phyloP scores from a whole-genome alignment of 2,797 vertebrate genomes.

The Rhyacichthys aspro region DNA sequence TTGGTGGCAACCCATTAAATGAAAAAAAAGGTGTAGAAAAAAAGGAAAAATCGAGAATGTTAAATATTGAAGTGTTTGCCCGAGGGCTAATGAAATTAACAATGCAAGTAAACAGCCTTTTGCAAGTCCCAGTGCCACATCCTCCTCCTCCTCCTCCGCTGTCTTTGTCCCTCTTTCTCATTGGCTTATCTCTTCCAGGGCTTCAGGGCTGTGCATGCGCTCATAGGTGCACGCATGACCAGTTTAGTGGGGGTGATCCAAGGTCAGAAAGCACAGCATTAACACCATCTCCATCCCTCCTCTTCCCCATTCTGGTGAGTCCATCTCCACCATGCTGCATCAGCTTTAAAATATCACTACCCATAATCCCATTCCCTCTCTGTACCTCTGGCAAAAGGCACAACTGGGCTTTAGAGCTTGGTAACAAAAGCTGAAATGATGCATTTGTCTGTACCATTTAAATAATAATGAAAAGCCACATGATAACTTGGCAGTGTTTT shows the following conservation, averaged over 20 bases:
- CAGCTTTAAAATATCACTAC: constrained; percentile 65
- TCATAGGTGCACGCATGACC: constrained; percentile 58
- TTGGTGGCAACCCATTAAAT: constrained; percentile 66
- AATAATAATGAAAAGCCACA: constrained; percentile 8
- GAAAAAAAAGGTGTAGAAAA: constrained; percentile 11
- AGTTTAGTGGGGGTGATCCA: constrained; percentile 67
- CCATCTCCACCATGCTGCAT: constrained; percentile 67
- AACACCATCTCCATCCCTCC: constrained; percentile 52
- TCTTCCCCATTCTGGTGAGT: constrained; percentile 19
- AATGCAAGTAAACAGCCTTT: constrained; percentile 81
- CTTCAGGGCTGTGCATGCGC: constrained; percentile 56
- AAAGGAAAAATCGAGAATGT: constrained; percentile 74
- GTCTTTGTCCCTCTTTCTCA: constrained; percentile 58
- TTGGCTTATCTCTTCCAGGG: constrained; percentile 68
- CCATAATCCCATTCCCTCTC: constrained; percentile 65
- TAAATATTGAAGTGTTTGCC: constrained; percentile 83
- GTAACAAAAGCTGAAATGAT: constrained; percentile 39
- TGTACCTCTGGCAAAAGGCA: constrained; percentile 48
- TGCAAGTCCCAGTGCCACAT: constrained; percentile 56
- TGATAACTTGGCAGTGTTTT: constrained; percentile 10
- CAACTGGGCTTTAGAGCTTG: constrained; percentile 38
- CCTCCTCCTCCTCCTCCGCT: constrained; percentile 47
- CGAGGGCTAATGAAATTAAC: constrained; percentile 83
- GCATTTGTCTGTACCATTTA: constrained; percentile 32
- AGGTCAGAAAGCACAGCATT: constrained; percentile 74